Base-by-base conservation (phyloP, 2,888 invertebrate species). In the Folsomia candida region DNA sequence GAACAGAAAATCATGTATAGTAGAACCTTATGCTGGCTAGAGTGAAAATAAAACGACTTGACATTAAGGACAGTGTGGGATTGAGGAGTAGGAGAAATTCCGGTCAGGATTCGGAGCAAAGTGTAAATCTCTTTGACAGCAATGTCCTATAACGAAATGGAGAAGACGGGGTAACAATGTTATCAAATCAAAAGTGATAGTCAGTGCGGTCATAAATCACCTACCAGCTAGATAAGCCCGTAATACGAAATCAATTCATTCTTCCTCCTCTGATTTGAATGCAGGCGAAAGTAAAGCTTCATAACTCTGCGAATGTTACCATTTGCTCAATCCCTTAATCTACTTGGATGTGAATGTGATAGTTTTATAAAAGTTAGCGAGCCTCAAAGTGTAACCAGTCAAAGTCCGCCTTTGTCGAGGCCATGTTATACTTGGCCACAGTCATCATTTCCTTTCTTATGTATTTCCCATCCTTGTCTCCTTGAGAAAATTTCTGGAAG, bases 131-230 rank as follows among this genome's bases (percentile, higher is more conserved):
- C 64, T 51, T 47, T 64, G 64, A 64, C 64, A 64, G 51, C 9
- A 22, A 64, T 37, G 47, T 64, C 64, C 20, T 58, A 26, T 54
- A 24, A 65, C 47, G 62, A 18, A 54, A 57, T 51, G 29, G 24
- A 51, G 51, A 29, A 20, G 57, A 20, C 22, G 24, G 27, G 26
- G 58, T 57, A 64, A 69, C 64, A 65, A 69, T 65, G 64, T 69
- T 69, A 69, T 69, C 64, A 64, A 65, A 26, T 69, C 59, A 26
- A 69, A 64, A 58, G 51, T n/a, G 67, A 57, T 67, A 22, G 64
- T 58, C 47, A 64, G 47, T 69, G 57, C 29, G 64, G 47, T 11
- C 18, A 69, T 69, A 69, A 69, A 69, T 69, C 65, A 69, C 69
- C 59, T 37, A 65, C 65, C 64, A 69, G 69, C 54, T 64, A 64